Percentiles rank a stretch among this genome's conserved stretches.
Evolutionary conservation across 2,888 invertebrate genomes (phyloP).

Genomic region (Miltochrista miniata): DNA sequence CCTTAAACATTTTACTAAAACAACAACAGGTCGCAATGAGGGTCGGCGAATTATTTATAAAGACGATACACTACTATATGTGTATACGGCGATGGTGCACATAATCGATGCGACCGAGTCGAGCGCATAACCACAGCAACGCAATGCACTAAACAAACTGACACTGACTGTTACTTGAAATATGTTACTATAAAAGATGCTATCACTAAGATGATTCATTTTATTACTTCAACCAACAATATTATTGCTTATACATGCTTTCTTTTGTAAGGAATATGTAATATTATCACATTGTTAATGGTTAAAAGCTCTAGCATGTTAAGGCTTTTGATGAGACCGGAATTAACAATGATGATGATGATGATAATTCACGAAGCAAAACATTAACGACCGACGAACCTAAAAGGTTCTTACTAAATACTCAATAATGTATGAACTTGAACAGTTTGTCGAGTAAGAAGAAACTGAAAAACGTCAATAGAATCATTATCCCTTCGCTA

Average conservation of each 20-base stretch:
- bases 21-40: constrained; percentile 59
- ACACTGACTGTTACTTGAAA: background rate
- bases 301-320: too few relatives aligned
- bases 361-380: too few relatives aligned
- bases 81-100: constrained; percentile 54
- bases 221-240: too few relatives aligned
- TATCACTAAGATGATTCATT: background rate
- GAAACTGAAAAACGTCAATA: constrained; percentile 16
- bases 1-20: constrained; percentile 62
- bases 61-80: constrained; percentile 60
- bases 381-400: too few relatives aligned
- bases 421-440: too few relatives aligned
- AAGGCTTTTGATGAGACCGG: too few relatives aligned
- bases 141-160: background rate
- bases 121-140: constrained; percentile 12
- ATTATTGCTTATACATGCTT: too few relatives aligned
- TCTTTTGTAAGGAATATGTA: too few relatives aligned
- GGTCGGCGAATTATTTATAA: constrained; percentile 66
- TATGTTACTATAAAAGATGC: background rate
- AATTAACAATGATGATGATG: too few relatives aligned
- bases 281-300: too few relatives aligned
- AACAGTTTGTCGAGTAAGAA: too few relatives aligned
- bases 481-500: constrained; percentile 32
- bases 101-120: constrained; percentile 57
- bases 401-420: too few relatives aligned